phyloP scores from a whole-genome alignment of 2,113 vertebrate species.

The Bubalus kerabau region DNA sequence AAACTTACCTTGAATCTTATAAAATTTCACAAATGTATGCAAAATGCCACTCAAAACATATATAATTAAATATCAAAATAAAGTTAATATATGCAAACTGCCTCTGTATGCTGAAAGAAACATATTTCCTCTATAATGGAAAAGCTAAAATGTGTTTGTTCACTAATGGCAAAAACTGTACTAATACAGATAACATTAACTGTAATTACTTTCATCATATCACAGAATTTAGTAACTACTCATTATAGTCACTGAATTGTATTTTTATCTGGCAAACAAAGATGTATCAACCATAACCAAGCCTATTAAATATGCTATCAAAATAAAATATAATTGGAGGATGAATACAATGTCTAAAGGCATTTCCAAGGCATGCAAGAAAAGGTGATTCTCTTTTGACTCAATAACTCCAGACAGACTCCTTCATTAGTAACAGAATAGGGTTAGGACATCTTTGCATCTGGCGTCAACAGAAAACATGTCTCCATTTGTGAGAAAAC shows the following conservation, averaged over 20 bases:
- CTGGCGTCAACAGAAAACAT: not conserved
- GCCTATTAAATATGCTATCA: not conserved
- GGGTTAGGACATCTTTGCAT: not conserved
- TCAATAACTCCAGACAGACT: not conserved
- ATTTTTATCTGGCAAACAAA: not conserved
- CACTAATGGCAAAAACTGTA: not conserved
- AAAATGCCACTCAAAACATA: not conserved
- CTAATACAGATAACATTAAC: not conserved
- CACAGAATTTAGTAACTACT: not conserved
- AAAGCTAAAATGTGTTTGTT: not conserved
- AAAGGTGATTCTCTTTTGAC: not conserved
- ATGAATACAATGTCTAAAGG: not conserved
- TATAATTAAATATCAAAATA: not conserved
- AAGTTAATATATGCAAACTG: not conserved
- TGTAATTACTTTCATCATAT: not conserved
- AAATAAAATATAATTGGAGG: not conserved
- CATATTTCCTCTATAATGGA: not conserved
- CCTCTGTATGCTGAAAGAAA: not conserved
- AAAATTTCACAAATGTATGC: not conserved
- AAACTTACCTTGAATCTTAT: not conserved
- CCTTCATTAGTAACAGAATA: not conserved
- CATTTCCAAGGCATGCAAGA: not conserved
- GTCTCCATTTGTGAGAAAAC: not conserved
- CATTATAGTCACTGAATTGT: not conserved
- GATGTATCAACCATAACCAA: not conserved